Percentiles rank a stretch among this genome's conserved stretches.
Evolutionary conservation across 2,888 invertebrate genomes (phyloP).

Genomic region (Cheilosia variabilis): DNA sequence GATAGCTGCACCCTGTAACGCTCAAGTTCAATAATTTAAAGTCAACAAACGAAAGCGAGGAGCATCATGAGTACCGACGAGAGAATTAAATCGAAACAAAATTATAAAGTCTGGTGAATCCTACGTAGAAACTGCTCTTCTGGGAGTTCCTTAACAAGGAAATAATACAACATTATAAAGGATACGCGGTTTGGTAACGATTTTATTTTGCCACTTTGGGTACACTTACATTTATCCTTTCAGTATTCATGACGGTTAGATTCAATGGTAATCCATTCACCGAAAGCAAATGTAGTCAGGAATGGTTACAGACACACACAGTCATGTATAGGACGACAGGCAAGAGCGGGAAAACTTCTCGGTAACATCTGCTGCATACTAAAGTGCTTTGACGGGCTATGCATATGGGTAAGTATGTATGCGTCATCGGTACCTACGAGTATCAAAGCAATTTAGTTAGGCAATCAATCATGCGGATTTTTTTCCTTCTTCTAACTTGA

Average conservation of each 20-base stretch:
- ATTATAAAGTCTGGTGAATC: constrained; percentile 59
- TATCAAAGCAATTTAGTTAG: constrained; percentile 71
- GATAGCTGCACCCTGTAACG: too few relatives aligned
- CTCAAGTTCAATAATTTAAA: constrained; percentile 18
- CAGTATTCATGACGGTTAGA: constrained; percentile 50
- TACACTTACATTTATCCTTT: constrained; percentile 42
- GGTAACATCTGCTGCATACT: constrained; percentile 73
- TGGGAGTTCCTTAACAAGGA: constrained; percentile 17
- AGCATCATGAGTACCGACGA: constrained; percentile 24
- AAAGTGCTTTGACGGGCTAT: constrained; percentile 11
- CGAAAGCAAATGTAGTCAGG: constrained; percentile 46
- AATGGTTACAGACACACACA: constrained; percentile 6
- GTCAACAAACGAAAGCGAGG: constrained; percentile 5
- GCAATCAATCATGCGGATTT: constrained; percentile 75
- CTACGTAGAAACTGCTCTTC: background rate
- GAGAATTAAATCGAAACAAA: constrained; percentile 48
- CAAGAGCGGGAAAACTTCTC: too few relatives aligned
- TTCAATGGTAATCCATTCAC: constrained; percentile 60
- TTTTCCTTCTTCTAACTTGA: constrained; percentile 40
- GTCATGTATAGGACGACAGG: background rate
- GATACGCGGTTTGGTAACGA: constrained; percentile 41
- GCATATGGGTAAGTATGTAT: background rate
- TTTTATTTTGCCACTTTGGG: constrained; percentile 11
- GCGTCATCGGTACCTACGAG: background rate
- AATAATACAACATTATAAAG: background rate